Evolutionary conservation across 2,113 vertebrate genomes (phyloP).

Genomic region (Lepidothrix coronata): DNA sequence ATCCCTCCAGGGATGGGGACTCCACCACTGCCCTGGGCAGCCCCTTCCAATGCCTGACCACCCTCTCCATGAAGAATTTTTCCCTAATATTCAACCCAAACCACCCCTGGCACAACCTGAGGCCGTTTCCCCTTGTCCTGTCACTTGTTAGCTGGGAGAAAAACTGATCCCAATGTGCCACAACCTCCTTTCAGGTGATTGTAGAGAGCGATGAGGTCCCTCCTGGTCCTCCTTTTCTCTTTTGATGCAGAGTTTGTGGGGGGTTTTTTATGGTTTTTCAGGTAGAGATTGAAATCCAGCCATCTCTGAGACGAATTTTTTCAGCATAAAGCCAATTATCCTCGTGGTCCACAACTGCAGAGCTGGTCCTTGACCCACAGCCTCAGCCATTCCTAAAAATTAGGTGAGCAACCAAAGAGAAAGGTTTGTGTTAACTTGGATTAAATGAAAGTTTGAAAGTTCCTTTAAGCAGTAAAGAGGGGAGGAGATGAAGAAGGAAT

Average conservation of each 20-base stretch:
- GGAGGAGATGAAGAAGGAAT: not conserved
- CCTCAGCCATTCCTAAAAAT: not conserved
- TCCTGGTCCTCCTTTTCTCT: not conserved
- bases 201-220: not conserved
- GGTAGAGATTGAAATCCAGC: not conserved
- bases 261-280: not conserved
- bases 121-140: rapidly evolving
- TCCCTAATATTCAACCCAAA: not conserved
- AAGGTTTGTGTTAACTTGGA: not conserved
- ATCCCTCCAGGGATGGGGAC: not conserved
- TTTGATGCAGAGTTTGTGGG: not conserved
- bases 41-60: no score
- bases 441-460: not conserved
- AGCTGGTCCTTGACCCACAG: not conserved
- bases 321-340: not conserved
- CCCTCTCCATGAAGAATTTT: not conserved
- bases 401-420: not conserved
- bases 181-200: not conserved
- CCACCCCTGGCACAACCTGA: not conserved
- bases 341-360: rapidly evolving
- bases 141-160: no score
- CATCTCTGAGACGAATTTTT: not conserved
- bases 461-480: not conserved
- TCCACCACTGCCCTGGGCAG: not conserved
- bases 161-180: not conserved